Evolutionary conservation across 2,888 invertebrate species (phyloP).

Genomic region (Macropis europaea): DNA sequence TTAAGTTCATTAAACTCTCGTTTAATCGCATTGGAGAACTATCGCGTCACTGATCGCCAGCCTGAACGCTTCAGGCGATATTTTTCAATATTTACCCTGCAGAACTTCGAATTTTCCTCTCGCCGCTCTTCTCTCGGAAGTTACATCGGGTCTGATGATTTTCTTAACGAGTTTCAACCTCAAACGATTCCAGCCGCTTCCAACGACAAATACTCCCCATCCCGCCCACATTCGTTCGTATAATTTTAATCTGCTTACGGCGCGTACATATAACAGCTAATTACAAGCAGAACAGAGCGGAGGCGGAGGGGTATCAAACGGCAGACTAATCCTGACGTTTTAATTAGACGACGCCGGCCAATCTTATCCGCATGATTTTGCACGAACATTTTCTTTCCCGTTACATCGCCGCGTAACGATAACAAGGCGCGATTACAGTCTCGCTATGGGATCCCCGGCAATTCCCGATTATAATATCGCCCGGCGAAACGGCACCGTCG

Average conservation of each 20-base stretch:
- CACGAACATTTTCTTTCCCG: slow-evolving; percentile 40
- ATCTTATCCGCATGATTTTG: slow-evolving; percentile 52
- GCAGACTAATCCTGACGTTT: slow-evolving; percentile 45
- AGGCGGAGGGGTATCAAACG: slow-evolving; percentile 37
- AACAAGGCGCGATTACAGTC: slow-evolving; percentile 41
- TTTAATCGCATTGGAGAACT: too few species aligned
- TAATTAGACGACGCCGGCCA: slow-evolving; percentile 42
- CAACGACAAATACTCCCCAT: slow-evolving; percentile 28
- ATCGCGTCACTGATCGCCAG: neutral
- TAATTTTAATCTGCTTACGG: slow-evolving; percentile 48
- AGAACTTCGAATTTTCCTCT: neutral
- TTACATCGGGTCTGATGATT: neutral
- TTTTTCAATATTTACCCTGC: slow-evolving; percentile 1
- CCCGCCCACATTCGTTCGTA: slow-evolving; percentile 20
- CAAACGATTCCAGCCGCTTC: neutral
- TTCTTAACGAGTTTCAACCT: slow-evolving; percentile 24
- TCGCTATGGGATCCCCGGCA: slow-evolving; percentile 37
- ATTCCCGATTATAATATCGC: slow-evolving; percentile 54
- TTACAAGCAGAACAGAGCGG: slow-evolving; percentile 12
- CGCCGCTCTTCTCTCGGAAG: neutral
- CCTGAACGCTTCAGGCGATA: neutral
- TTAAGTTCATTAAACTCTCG: too few species aligned
- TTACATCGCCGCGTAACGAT: slow-evolving; percentile 53
- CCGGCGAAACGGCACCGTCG: slow-evolving; percentile 21
- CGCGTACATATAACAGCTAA: slow-evolving; percentile 34